Evolutionary conservation across 2,888 invertebrate genomes (phyloP), one percentile per base, ranked within the genome.

Genomic region (Crossocerus cetratus): DNA sequence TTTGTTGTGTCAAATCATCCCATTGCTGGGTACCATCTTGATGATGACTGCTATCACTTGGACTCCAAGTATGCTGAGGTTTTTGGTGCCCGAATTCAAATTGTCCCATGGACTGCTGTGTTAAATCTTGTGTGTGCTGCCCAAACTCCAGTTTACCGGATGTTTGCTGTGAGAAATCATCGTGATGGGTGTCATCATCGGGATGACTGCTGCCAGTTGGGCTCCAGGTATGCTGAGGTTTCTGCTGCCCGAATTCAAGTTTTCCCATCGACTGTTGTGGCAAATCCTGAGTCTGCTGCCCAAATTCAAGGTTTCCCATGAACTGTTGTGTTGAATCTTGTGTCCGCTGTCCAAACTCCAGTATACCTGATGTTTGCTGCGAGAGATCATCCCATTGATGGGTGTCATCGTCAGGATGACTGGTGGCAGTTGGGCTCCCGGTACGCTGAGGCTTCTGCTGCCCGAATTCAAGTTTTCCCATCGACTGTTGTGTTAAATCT

Each of bases 281-380:
- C 14, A 58, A 58, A 22, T n/a, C n/a, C n/a, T n/a, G n/a, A n/a
- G 57, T 49, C 53, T 22, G 54, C 43, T 65, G 65, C 74, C 55
- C 55, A 60, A 66, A 18, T 20, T 11, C 21, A 4, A 43, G 13
- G 4, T 43, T 43, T 43, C 5, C 5, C 5, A 4, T 5, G 13
- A 13, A 8, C 13, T 43, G 43, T 13, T 43, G 43, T 8, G 13
- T 43, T 16, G 78, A 56, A 57, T 84, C 83, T n/a, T n/a, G 42
- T 14, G n/a, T n/a, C 16, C 61, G 67, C 18, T 61, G 68, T 3
- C 62, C 63, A 58, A 66, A 58, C 49, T 54, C 66, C 8, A 65
- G 43, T 11, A 56, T 56, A 21, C 86, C 77, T 21, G 72, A 67
- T 55, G 68, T 80, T 49, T 84, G 82, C 53, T 85, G 76, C 23